Conservation (phyloP, 2,113 vertebrate genomes). For the Apodemus speciosus region DNA sequence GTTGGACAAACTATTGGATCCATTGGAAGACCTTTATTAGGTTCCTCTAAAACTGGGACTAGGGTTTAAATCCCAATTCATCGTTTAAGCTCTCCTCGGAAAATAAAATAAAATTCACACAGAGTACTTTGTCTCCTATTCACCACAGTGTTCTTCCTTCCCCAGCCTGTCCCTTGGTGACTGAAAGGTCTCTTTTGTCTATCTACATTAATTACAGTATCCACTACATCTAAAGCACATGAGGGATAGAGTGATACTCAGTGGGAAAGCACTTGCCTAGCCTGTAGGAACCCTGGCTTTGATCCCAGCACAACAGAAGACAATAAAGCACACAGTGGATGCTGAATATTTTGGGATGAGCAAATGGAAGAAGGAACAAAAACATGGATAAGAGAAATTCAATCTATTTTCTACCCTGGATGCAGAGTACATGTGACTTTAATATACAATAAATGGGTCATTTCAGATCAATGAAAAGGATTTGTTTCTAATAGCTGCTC, state of each 20-base stretch:
- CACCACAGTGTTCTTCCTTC: neutral
- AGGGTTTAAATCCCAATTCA: neutral
- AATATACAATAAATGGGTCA: neutral
- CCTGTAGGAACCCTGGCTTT: neutral
- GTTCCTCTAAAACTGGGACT: neutral
- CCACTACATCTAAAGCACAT: neutral
- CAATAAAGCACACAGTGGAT: neutral
- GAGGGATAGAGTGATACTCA: neutral
- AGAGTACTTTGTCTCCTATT: neutral
- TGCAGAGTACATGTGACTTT: neutral
- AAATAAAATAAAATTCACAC: neutral
- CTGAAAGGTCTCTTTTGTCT: neutral
- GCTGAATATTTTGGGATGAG: neutral
- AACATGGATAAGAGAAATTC: neutral
- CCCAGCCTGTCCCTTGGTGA: neutral
- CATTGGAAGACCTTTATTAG: neutral
- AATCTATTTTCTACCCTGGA: constrained; percentile 9
- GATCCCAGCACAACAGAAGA: neutral
- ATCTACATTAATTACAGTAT: neutral
- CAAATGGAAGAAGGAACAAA: neutral
- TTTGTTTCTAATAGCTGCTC: constrained; percentile 39
- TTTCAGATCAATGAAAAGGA: constrained; percentile 1
- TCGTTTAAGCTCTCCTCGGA: neutral
- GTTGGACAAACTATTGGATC: neutral
- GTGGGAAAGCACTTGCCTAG: neutral